A percentile compares a stretch with the other conserved stretches of the same genome.
Conservation (phyloP, 1,140 invertebrate genomes). For the Habropoda laboriosa region DNA sequence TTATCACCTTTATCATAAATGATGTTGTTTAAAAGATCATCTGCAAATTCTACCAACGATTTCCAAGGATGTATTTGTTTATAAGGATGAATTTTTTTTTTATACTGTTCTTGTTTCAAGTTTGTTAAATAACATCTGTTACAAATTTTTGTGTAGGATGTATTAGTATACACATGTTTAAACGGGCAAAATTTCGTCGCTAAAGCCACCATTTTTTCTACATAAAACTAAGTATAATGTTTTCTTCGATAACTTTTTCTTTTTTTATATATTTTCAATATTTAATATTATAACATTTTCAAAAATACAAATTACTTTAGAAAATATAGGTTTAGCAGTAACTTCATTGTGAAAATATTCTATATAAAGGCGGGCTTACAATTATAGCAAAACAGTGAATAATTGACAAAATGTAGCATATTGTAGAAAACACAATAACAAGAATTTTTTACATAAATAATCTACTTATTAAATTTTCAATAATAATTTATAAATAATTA, state of each 20-base stretch:
- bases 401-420: background rate
- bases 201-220: background rate
- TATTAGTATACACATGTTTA: background rate
- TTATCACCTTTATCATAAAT: constrained; percentile 70
- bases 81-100: constrained; percentile 67
- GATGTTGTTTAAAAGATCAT: constrained; percentile 63
- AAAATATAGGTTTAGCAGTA: background rate
- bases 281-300: too few species aligned
- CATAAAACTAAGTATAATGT: background rate
- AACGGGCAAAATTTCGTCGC: background rate
- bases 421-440: background rate
- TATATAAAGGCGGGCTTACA: background rate
- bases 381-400: background rate
- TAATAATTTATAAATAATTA: too few species aligned
- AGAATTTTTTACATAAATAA: background rate
- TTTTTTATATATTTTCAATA: too few species aligned
- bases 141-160: background rate
- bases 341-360: background rate
- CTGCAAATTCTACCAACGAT: constrained; percentile 62
- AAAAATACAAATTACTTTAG: background rate
- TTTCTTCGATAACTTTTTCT: too few species aligned
- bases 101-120: background rate
- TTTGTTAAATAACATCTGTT: background rate
- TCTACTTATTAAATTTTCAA: too few species aligned
- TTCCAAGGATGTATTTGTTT: constrained; percentile 73